Percentiles rank a stretch among this genome's conserved stretches.
These are phyloP conservation scores for Dorcus parallelipipedus DNA, from an alignment of 2,888 invertebrate genomes.

Conservation along the genomic window DNA sequence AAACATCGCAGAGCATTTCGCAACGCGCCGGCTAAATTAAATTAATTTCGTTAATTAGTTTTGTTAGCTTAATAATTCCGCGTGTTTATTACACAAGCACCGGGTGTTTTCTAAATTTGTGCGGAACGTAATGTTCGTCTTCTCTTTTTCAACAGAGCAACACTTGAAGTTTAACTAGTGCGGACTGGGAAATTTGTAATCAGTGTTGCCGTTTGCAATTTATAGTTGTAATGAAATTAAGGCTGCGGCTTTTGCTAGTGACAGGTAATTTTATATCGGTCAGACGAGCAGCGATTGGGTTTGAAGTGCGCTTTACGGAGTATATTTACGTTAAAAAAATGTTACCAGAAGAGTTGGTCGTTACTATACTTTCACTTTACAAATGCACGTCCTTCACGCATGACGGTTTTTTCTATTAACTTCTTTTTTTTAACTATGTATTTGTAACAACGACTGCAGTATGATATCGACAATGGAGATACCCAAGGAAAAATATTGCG, in stretches of 20 bases:
- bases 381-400: conserved; percentile 26
- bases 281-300: background rate
- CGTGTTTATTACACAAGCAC: too few species aligned
- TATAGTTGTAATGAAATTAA: conserved; percentile 13
- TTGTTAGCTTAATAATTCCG: too few species aligned
- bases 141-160: too few species aligned
- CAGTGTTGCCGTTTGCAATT: conserved; percentile 4
- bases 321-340: background rate
- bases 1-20: too few species aligned
- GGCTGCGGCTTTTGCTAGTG: conserved; percentile 1
- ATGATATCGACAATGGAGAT: too few species aligned
- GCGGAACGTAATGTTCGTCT: too few species aligned
- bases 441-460: background rate
- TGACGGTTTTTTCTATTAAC: conserved; percentile 12
- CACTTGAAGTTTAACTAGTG: too few species aligned
- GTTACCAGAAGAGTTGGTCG: conserved; percentile 4
- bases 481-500: too few species aligned
- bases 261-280: conserved; percentile 8
- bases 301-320: background rate
- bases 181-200: background rate
- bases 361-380: conserved; percentile 21
- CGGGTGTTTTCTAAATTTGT: too few species aligned
- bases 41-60: too few species aligned
- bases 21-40: too few species aligned
- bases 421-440: background rate